Evolutionary conservation across 2,888 invertebrate genomes (phyloP), one percentile per base, ranked within the genome.

Genomic region (Drosophila kambysellisi): DNA sequence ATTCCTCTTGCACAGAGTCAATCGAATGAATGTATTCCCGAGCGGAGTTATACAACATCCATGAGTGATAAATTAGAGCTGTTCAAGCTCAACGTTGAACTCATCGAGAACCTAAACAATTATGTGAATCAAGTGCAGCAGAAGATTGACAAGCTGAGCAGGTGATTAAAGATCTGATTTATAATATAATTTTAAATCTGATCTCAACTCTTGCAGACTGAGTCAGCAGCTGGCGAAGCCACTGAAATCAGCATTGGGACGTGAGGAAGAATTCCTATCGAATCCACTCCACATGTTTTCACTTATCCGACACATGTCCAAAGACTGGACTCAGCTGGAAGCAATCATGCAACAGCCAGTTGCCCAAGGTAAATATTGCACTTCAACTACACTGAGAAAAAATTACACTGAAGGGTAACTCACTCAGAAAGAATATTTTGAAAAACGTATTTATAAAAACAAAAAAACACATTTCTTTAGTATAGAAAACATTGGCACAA

Each of bases 241-340:
- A 1, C 9, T 79, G 7, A 17, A 53, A 4, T 46, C 20, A 11
- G 60, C 77, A 5, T 20, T 59, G 29, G 75, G 63, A 0, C 54
- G n/a, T 0, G 79, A 79, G 20, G 32, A 64, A 53, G 82, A 82
- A 32, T 75, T 73, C 17, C 12, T 82, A 5, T 67, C 60, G 2
- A 82, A 87, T 73, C 88, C 83, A 0, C 37, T 83, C 3, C 56
- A 79, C 48, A 68, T 64, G 30, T 87, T 58, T 33, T 70, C 74
- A 2, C 75, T 83, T 7, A 54, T 84, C 11, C 70, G 82, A 0
- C 82, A 80, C 35, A 60, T 79, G 77, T 37, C 70, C 15, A 33
- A 52, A 2, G 83, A 82, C 17, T 83, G 83, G 83, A 8, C 7
- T 0, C 17, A 64, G 1, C 4, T 84, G 3, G 51, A 69, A 20